Conservation (phyloP, 2,888 invertebrate genomes). For the Brenthis ino region DNA sequence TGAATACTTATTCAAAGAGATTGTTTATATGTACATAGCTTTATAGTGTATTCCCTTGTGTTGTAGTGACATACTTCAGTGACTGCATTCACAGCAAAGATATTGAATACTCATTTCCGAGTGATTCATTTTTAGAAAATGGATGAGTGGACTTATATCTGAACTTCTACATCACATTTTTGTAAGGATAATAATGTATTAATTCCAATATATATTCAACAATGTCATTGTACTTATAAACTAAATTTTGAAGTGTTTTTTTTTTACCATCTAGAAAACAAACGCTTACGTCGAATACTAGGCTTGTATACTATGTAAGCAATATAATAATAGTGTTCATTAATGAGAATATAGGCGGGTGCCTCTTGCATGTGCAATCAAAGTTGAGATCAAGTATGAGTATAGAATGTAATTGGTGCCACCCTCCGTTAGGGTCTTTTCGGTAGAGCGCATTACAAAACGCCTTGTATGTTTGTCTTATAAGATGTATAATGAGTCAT, state of each 20-base stretch:
- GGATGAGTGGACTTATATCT: too few species aligned
- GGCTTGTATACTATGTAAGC: constrained; percentile 8
- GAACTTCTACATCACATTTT: too few species aligned
- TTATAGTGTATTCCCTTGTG: too few species aligned
- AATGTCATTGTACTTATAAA: not conserved
- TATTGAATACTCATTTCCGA: too few species aligned
- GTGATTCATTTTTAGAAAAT: too few species aligned
- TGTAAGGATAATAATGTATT: too few species aligned
- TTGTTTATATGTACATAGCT: too few species aligned
- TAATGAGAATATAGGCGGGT: constrained; percentile 14
- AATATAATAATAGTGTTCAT: constrained; percentile 13
- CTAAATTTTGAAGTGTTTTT: constrained; percentile 8
- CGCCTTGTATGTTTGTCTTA: not conserved
- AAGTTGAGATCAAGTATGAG: constrained; percentile 34
- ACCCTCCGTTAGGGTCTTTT: constrained; percentile 19
- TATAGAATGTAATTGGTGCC: constrained; percentile 35
- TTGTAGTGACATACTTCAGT: too few species aligned
- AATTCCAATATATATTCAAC: too few species aligned
- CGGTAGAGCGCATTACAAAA: not conserved
- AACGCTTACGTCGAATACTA: not conserved
- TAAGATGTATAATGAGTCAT: too few species aligned
- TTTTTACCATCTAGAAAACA: constrained; percentile 5
- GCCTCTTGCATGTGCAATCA: constrained; percentile 30
- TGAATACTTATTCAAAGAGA: too few species aligned
- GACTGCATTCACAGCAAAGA: too few species aligned